Percentiles rank a stretch among this genome's conserved stretches.
These are phyloP conservation scores for Crematogaster levior DNA, from an alignment of 2,888 invertebrate genomes.

Conservation along the genomic window DNA sequence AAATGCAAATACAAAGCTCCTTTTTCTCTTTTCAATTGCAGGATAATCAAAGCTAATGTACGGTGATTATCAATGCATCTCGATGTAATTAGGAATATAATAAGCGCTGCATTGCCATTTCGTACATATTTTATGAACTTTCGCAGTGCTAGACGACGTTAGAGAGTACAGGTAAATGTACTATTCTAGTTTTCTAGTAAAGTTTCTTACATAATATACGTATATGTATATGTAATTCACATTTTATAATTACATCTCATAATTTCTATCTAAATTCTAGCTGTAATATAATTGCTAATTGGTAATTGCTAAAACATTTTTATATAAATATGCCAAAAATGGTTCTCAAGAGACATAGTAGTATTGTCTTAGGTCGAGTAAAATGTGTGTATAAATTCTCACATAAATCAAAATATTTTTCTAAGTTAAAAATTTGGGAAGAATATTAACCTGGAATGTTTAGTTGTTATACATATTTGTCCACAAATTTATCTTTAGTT, in stretches of 20 bases:
- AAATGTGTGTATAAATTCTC: neutral
- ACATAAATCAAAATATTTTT: neutral
- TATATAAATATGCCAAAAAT: neutral
- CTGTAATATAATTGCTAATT: neutral
- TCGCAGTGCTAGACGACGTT: neutral
- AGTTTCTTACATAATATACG: no score
- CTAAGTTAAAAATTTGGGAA: neutral
- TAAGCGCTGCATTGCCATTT: neutral
- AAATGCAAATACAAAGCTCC: neutral
- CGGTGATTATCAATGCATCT: neutral
- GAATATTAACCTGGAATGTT: neutral
- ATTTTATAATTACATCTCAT: no score
- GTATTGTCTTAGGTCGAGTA: neutral
- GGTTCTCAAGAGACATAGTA: neutral
- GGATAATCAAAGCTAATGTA: conserved; percentile 4
- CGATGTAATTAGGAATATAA: conserved; percentile 20
- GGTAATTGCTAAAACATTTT: conserved; percentile 2
- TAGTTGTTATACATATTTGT: neutral
- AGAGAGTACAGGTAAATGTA: neutral
- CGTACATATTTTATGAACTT: conserved; percentile 12
- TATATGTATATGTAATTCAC: no score
- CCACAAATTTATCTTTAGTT: neutral
- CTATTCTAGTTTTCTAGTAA: neutral
- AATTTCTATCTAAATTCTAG: neutral
- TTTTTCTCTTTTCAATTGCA: neutral